Evolutionary conservation across 1,140 invertebrate species (phyloP).

Genomic region (Rhopalosiphum maidis): DNA sequence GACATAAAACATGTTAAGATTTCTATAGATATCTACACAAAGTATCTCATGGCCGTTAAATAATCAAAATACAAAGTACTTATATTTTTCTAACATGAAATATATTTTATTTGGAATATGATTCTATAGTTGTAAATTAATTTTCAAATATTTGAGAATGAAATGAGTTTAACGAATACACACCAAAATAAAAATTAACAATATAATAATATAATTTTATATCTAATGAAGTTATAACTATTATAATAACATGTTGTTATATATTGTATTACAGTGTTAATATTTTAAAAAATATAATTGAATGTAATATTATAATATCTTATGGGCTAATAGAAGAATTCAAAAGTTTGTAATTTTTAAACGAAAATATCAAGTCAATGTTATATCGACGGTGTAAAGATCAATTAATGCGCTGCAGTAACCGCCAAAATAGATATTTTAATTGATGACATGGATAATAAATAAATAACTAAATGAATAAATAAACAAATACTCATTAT

Average conservation of each 20-base stretch:
- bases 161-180: background rate
- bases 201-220: background rate
- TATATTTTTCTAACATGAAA: background rate
- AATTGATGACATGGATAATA: background rate
- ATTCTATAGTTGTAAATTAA: background rate
- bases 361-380: background rate
- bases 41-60: background rate
- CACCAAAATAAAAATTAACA: background rate
- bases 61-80: background rate
- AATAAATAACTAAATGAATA: too few relatives aligned
- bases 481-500: background rate
- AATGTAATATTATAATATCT: background rate
- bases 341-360: too few relatives aligned
- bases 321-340: background rate
- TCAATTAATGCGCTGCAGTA: too few relatives aligned
- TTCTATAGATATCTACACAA: background rate
- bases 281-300: too few relatives aligned
- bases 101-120: background rate
- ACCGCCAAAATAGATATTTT: background rate
- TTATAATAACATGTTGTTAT: too few relatives aligned
- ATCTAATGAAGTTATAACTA: too few relatives aligned
- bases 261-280: too few relatives aligned
- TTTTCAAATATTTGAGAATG: background rate
- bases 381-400: too few relatives aligned
- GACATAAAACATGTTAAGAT: background rate